Base-by-base conservation (phyloP, 2,797 vertebrate genomes). In the Epinephelus malabaricus region DNA sequence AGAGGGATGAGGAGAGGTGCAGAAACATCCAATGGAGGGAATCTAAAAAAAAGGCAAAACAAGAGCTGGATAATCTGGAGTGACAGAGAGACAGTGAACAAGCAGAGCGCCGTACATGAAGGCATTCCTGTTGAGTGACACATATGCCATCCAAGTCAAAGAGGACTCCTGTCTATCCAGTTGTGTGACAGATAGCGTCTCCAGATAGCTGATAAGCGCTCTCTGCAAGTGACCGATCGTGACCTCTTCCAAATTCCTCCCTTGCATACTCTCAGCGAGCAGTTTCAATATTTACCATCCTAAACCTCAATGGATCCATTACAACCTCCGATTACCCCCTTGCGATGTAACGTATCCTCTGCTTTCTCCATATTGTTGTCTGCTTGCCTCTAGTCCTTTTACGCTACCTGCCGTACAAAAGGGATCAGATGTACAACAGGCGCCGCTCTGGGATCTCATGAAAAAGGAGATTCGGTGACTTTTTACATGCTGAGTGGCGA, bases 351-450 rank as follows among this genome's bases (percentile, higher is more conserved):
- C 69, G 27, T 90, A 94, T 93, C 89, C 82, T 79, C 79, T n/a
- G 83, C 92, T 93, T 93, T 91, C 89, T 81, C 83, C 70, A 80
- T 83, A 91, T 89, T 94, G 91, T 95, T 90, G 90, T 90, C 87
- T 86, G 79, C 70, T 85, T 45, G 78, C 83, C 85, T 74, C 60
- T 19, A 23, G 78, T 71, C 82, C 87, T 92, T 84, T 88, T 85
- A 85, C 83, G 73, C 78, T 7, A 13, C 11, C 78, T 7, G 10
- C 11, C 68, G 12, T 79, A 92, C 92, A 94, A 94, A 95, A 87
- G 92, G 86, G 93, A 95, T 95, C 93, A 80, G 83, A 92, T 95
- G 83, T 87, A 89, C 92, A 87, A 89, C 80, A 92, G 94, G 92
- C 88, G 84, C 93, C 90, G 87, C 92, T 81, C 79, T 82, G 92